These are phyloP conservation scores for Drosophila paucipuncta DNA, from an alignment of 2,888 invertebrate genomes.

Conservation along the genomic window DNA sequence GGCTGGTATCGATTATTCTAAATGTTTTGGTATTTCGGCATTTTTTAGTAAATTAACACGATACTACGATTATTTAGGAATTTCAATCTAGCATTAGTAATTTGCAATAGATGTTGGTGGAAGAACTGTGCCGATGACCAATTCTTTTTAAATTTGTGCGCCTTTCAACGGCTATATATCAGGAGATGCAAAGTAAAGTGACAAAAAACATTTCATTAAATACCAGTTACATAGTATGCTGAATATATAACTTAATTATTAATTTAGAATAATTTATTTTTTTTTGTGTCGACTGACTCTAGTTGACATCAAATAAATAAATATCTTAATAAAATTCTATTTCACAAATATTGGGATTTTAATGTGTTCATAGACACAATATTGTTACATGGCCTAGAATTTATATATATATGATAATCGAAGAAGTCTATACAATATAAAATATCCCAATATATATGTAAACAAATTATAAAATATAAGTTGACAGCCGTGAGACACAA, in stretches of 20 bases:
- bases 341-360: neutral
- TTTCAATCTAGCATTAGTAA: neutral
- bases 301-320: neutral
- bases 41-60: neutral
- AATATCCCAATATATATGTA: too few relatives aligned
- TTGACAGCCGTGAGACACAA: too few relatives aligned
- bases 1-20: conserved; percentile 1
- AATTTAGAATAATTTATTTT: neutral
- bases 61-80: neutral
- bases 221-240: neutral
- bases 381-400: neutral
- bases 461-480: too few relatives aligned
- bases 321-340: neutral
- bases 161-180: neutral
- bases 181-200: too few relatives aligned
- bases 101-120: neutral
- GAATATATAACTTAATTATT: neutral
- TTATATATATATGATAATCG: neutral
- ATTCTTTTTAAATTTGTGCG: neutral
- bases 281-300: neutral
- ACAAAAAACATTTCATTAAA: neutral
- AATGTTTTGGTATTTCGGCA: neutral
- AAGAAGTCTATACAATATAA: neutral
- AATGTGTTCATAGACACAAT: neutral
- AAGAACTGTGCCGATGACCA: neutral